Conservation (phyloP, 2,113 vertebrate species). For the Cebidichthys violaceus region DNA sequence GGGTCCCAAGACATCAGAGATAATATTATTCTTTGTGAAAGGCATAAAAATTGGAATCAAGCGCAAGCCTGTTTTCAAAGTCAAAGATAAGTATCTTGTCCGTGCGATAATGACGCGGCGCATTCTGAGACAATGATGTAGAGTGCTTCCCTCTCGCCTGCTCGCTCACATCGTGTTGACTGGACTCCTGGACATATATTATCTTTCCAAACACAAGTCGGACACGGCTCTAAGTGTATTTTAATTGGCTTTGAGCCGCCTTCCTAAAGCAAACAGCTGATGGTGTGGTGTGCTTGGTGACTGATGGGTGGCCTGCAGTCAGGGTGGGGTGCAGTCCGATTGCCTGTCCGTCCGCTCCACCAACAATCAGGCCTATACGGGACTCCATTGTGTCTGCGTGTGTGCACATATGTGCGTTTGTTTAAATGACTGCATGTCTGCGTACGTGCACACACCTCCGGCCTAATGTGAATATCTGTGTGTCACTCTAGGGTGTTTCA, state of each 20-base stretch:
- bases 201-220: slow-evolving; percentile 88
- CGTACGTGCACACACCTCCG: slow-evolving; percentile 19
- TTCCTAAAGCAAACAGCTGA: slow-evolving; percentile 91
- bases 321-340: slow-evolving; percentile 81
- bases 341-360: slow-evolving; percentile 78
- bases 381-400: slow-evolving; percentile 58
- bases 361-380: slow-evolving; percentile 85
- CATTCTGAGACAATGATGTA: slow-evolving; percentile 69
- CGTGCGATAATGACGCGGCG: slow-evolving; percentile 36
- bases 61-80: slow-evolving; percentile 43
- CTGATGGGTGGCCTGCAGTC: slow-evolving; percentile 82
- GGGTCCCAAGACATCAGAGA: slow-evolving; percentile 42
- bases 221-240: slow-evolving; percentile 88
- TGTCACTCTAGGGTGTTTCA: slow-evolving; percentile 65
- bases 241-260: slow-evolving; percentile 91
- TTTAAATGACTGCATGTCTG: slow-evolving; percentile 51
- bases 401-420: slow-evolving; percentile 20
- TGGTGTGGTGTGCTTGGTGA: slow-evolving; percentile 87
- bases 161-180: slow-evolving; percentile 53
- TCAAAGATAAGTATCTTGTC: slow-evolving; percentile 73
- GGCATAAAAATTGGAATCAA: slow-evolving; percentile 22
- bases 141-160: slow-evolving; percentile 36
- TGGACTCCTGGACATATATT: slow-evolving; percentile 81
- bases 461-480: slow-evolving; percentile 12
- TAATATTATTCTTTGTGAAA: slow-evolving; percentile 57